Base-by-base conservation (phyloP, 2,797 vertebrate species). In the Vespertilio murinus region DNA sequence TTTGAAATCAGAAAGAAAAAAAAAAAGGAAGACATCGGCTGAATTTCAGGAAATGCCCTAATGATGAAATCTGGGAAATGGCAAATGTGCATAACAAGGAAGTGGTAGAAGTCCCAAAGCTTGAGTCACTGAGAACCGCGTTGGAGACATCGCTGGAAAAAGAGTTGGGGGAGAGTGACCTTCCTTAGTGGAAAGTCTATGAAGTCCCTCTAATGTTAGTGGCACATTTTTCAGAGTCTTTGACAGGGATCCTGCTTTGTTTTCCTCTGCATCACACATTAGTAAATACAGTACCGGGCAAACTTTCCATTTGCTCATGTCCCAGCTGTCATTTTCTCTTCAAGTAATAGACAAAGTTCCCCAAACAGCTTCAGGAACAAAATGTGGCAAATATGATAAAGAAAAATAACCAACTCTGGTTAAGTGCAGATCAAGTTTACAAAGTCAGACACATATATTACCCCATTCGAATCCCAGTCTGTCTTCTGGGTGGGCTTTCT, bases 61-160 rank as follows among this genome's bases (percentile, higher is more conserved):
- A 88, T 96, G 88, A 77, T 89, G 91, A 95, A 97, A 97, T 92
- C 71, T 83, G 61, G 93, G 94, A 96, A 96, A 94, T 49, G 42
- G 54, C 75, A 91, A 93, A 90, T 9, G 3, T 94, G 69, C 30
- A 30, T 67, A 88, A 54, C 71, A 84, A 93, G 13, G 95, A 96
- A 90, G 79, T 87, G 93, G 93, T 90, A 30, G 17, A 73, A 88
- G 23, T 23, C 78, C 54, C 56, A 59, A 8, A 91, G 47, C 67
- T 81, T 94, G 91, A 96, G 83, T 94, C 96, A 96, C 56, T 81
- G 35, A 73, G 83, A 96, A 64, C 81, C 78, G 56, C 75, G n/a
- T 3, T 94, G 75, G 75, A 93, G 33, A 78, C 69, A 52, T 78
- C 82, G 35, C 12, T 92, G 84, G 88, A 61, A 86, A 96, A 84